Percentiles rank a stretch among this genome's conserved stretches.
phyloP scores from a whole-genome alignment of 2,888 invertebrate species.

The Troides oblongomaculatus region DNA sequence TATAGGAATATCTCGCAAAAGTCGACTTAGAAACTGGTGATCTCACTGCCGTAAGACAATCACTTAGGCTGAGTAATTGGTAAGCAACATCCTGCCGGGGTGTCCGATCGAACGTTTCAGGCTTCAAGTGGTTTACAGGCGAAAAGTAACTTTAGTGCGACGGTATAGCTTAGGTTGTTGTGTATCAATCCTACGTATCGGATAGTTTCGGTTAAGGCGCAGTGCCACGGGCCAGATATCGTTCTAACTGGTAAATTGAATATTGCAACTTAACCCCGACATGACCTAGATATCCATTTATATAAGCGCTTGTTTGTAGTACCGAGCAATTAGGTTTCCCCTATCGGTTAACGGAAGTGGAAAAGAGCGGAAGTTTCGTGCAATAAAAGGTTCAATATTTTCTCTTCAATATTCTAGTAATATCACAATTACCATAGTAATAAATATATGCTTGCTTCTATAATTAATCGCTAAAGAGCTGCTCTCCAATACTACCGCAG shows the following conservation, averaged over 20 bases:
- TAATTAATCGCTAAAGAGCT: conserved; percentile 59
- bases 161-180: conserved; percentile 36
- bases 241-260: conserved; percentile 71
- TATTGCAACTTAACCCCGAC: conserved; percentile 49
- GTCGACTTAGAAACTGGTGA: not conserved
- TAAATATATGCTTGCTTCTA: conserved; percentile 55
- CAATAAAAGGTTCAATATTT: no score
- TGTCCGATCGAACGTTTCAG: conserved; percentile 67
- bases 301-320: conserved; percentile 44
- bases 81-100: conserved; percentile 58
- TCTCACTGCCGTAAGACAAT: conserved; percentile 54
- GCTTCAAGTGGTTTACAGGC: conserved; percentile 43
- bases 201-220: conserved; percentile 62
- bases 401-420: no score
- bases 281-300: conserved; percentile 53
- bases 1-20: not conserved
- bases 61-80: conserved; percentile 75
- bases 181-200: conserved; percentile 47
- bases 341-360: not conserved
- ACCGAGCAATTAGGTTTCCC: conserved; percentile 35
- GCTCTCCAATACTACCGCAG: conserved; percentile 36
- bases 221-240: conserved; percentile 60
- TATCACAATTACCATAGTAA: conserved; percentile 17
- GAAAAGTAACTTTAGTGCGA: conserved; percentile 37
- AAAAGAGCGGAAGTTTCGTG: no score